Conservation (phyloP, 2,888 invertebrate species). For the Globia sparganii region DNA sequence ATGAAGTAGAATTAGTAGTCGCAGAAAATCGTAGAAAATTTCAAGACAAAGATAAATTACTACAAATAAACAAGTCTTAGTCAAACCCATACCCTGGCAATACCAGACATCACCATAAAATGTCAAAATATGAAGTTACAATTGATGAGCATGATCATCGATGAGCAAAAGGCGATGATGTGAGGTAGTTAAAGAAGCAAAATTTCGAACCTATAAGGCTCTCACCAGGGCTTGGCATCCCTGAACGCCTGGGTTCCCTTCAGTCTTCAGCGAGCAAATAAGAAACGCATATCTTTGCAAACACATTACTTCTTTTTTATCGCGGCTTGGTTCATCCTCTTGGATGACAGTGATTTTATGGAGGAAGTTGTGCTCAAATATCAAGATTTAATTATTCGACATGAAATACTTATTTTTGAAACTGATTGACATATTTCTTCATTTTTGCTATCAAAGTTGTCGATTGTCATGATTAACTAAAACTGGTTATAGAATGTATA, state of each 20-base stretch:
- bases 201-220: conserved; percentile 90
- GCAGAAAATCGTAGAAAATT: too few species aligned
- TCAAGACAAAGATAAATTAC: not conserved
- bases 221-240: conserved; percentile 91
- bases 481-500: too few species aligned
- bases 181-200: conserved; percentile 85
- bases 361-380: conserved; percentile 72
- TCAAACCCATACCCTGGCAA: conserved; percentile 62
- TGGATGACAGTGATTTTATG: conserved; percentile 72
- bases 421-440: too few species aligned
- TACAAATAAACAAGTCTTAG: conserved; percentile 47
- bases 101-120: conserved; percentile 64
- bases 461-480: too few species aligned
- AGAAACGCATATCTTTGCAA: conserved; percentile 90
- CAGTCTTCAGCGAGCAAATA: conserved; percentile 90
- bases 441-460: too few species aligned
- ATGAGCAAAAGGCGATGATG: conserved; percentile 70
- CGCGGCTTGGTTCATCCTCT: conserved; percentile 76
- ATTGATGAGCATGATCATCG: conserved; percentile 66
- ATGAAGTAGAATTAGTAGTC: too few species aligned
- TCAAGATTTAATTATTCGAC: too few species aligned
- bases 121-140: conserved; percentile 60
- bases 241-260: conserved; percentile 90
- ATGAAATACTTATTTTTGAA: too few species aligned
- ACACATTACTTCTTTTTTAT: conserved; percentile 86